Percentiles rank a stretch among this genome's conserved stretches.
These are phyloP conservation scores for Cervus canadensis DNA, from an alignment of 2,113 vertebrate genomes.

Conservation along the genomic window DNA sequence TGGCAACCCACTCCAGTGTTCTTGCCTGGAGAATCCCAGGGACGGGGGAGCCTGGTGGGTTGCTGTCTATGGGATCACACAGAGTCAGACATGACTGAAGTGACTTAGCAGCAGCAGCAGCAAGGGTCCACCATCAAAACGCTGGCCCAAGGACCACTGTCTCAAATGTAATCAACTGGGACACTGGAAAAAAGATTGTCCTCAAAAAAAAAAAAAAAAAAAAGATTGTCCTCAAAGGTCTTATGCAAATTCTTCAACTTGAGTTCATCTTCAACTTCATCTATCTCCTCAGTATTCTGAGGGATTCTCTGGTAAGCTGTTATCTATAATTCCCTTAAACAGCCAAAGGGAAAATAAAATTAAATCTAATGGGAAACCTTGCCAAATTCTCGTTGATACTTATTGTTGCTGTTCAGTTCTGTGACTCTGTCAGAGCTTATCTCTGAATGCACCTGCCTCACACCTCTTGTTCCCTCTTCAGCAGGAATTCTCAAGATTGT, in stretches of 20 bases:
- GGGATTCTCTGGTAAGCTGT: neutral
- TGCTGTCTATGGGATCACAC: too few relatives aligned
- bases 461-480: neutral
- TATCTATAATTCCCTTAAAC: neutral
- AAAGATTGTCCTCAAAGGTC: neutral
- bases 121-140: neutral
- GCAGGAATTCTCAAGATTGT: neutral
- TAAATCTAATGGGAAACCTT: neutral
- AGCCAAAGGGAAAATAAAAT: neutral
- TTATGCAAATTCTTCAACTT: neutral
- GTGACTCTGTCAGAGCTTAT: neutral
- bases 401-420: neutral
- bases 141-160: neutral
- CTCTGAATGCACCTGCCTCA: neutral
- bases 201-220: neutral
- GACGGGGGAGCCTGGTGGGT: too few relatives aligned
- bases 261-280: neutral
- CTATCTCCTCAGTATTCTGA: neutral
- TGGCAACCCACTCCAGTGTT: too few relatives aligned
- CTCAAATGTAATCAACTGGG: neutral
- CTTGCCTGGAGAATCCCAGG: too few relatives aligned
- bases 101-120: too few relatives aligned
- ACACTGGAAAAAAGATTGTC: neutral
- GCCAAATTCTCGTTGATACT: neutral
- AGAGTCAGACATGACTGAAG: too few relatives aligned